phyloP scores from a whole-genome alignment of 1,140 invertebrate genomes.

The Saccostrea cuccullata region DNA sequence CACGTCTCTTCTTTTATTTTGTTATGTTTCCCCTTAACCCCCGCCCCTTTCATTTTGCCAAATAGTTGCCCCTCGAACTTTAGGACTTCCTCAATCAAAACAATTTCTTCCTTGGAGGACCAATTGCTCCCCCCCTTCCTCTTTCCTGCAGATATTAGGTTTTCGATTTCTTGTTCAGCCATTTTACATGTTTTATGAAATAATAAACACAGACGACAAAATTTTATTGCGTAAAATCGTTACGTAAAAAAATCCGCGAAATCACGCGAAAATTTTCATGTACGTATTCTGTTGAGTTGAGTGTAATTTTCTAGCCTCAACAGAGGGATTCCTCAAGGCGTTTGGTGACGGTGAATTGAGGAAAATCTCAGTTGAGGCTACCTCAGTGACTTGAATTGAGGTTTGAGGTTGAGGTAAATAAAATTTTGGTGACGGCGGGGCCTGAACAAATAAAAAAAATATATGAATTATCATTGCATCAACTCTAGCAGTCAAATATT shows the following conservation, averaged over 20 bases:
- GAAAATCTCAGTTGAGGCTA: no score
- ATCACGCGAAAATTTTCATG: neutral
- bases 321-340: no score
- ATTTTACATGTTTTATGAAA: neutral
- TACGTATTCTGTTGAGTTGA: no score
- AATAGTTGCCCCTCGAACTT: neutral
- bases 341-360: no score
- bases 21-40: neutral
- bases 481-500: no score
- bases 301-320: no score
- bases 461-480: no score
- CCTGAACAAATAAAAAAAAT: no score
- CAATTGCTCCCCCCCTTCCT: neutral
- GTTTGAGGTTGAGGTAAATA: no score
- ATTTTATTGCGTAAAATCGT: slow-evolving; percentile 4
- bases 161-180: neutral
- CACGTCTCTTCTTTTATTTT: slow-evolving; percentile 5
- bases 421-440: no score
- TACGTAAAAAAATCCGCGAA: slow-evolving; percentile 12
- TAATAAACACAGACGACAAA: neutral
- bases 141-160: neutral
- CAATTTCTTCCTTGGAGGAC: neutral
- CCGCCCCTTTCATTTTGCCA: slow-evolving; percentile 12
- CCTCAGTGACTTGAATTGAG: no score
- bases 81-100: neutral